Evolutionary conservation across 2,888 invertebrate species (phyloP).

Genomic region (Drosophila multiciliata): DNA sequence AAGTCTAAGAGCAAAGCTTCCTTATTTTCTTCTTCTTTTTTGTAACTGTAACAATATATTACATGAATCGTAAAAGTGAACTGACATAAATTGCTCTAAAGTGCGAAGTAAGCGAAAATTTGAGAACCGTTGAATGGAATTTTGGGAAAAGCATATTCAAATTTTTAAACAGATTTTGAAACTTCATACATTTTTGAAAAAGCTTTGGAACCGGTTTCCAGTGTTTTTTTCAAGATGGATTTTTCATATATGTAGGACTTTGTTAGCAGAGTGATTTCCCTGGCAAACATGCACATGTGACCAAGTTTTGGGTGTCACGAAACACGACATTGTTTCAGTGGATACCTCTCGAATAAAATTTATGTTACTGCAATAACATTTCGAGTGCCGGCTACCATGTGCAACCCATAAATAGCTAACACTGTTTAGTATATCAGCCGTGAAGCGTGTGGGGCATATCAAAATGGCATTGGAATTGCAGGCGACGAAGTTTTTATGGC

Average conservation of each 20-base stretch:
- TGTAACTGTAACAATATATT: slow-evolving; percentile 59
- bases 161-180: neutral
- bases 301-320: slow-evolving; percentile 24
- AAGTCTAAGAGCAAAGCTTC: slow-evolving; percentile 32
- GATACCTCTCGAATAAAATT: slow-evolving; percentile 73
- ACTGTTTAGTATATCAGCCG: slow-evolving; percentile 49
- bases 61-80: slow-evolving; percentile 22
- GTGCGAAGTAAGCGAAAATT: neutral
- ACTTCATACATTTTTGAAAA: neutral
- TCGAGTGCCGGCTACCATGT: slow-evolving; percentile 55
- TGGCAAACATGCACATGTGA: slow-evolving; percentile 7
- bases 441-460: slow-evolving; percentile 49
- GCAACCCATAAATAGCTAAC: slow-evolving; percentile 65
- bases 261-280: slow-evolving; percentile 16
- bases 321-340: slow-evolving; percentile 44
- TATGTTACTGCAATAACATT: slow-evolving; percentile 71
- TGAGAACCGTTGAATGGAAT: neutral
- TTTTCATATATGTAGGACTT: slow-evolving; percentile 23
- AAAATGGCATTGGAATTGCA: slow-evolving; percentile 53
- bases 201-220: neutral
- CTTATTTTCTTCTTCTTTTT: slow-evolving; percentile 47
- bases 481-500: slow-evolving; percentile 68
- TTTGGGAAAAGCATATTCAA: neutral
- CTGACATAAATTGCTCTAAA: slow-evolving; percentile 54
- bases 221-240: neutral